A percentile compares a stretch with the other conserved stretches of the same genome.
phyloP scores from a whole-genome alignment of 1,140 invertebrate species.

The Phymorhynchus buccinoides region DNA sequence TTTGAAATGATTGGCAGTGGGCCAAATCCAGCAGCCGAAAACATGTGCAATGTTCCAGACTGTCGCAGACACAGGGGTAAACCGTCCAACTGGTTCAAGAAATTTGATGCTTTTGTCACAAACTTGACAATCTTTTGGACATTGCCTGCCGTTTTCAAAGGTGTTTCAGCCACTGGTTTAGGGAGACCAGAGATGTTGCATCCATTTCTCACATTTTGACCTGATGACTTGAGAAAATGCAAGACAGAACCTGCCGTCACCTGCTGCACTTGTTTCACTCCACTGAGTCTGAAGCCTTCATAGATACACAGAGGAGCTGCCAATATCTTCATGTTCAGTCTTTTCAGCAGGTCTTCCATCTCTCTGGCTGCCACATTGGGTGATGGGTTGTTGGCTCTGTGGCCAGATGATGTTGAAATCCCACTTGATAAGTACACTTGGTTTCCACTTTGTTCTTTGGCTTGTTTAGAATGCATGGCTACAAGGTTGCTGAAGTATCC shows the following conservation, averaged over 20 bases:
- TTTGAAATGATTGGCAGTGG: neutral
- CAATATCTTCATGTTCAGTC: constrained; percentile 34
- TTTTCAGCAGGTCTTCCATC: neutral
- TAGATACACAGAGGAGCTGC: neutral
- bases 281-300: constrained; percentile 12
- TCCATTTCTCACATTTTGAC: neutral
- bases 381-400: neutral
- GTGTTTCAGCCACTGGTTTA: neutral
- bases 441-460: too few species aligned
- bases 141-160: constrained; percentile 5
- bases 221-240: constrained; percentile 18
- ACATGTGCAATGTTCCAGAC: constrained; percentile 15
- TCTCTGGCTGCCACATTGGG: neutral
- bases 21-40: neutral
- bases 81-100: neutral
- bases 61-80: constrained; percentile 23
- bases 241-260: constrained; percentile 21
- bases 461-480: neutral
- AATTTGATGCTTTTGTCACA: neutral
- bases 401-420: neutral
- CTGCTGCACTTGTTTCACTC: neutral
- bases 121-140: neutral
- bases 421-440: neutral
- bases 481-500: constrained; percentile 32
- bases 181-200: constrained; percentile 14